These are phyloP conservation scores for Corythaeola cristata DNA, from an alignment of 2,113 vertebrate species.

Conservation along the genomic window DNA sequence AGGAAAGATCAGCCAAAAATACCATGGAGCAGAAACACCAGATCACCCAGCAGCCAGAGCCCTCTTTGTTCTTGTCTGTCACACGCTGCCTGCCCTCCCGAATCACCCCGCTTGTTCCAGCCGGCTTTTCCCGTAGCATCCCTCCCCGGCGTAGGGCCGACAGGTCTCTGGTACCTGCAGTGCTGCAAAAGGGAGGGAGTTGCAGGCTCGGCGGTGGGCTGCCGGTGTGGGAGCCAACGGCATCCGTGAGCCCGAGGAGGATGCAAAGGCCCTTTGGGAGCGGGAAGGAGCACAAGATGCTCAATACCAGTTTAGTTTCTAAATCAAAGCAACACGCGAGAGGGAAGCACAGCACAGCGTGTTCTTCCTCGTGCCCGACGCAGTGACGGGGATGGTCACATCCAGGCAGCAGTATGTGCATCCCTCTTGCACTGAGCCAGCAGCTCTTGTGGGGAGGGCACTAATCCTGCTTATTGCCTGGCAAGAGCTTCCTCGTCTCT, in stretches of 20 bases:
- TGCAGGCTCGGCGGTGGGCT: not conserved
- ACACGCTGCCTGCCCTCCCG: not conserved
- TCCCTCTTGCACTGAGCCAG: not conserved
- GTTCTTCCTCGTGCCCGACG: rapidly evolving
- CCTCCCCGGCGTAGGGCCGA: not conserved
- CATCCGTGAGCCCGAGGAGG: not conserved
- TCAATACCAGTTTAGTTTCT: not conserved
- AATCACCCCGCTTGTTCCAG: not conserved
- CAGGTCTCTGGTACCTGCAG: not conserved
- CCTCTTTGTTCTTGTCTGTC: not conserved
- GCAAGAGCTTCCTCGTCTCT: not conserved
- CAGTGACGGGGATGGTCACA: rapidly evolving
- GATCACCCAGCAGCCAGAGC: not conserved
- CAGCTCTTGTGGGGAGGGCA: not conserved
- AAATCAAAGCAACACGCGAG: not conserved
- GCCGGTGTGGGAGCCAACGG: not conserved
- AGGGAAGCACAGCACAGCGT: not conserved
- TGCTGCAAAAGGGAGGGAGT: not conserved
- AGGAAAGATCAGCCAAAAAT: slow-evolving; percentile 25
- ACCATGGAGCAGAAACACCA: not conserved
- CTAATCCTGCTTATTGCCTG: not conserved
- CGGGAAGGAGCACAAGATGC: not conserved
- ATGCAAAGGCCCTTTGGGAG: not conserved
- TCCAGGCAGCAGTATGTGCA: not conserved
- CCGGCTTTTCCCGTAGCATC: not conserved